Evolutionary conservation across 2,113 vertebrate genomes (phyloP).

Genomic region (Hyaena hyaena): DNA sequence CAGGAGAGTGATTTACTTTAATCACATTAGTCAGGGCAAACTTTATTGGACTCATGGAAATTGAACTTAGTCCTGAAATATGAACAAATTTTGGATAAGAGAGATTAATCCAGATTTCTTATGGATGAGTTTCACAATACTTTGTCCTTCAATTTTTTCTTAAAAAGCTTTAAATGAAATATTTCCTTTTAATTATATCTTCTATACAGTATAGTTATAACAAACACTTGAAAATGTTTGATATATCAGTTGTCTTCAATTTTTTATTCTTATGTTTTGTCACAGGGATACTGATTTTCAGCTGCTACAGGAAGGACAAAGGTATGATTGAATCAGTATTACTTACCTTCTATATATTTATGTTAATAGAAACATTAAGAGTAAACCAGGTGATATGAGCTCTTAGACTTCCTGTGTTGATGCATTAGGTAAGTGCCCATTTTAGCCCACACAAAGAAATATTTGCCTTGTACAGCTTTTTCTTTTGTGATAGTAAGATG

Average conservation of each 20-base stretch:
- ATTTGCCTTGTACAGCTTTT: slow-evolving; percentile 80
- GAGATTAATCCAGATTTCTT: slow-evolving; percentile 14
- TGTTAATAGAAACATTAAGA: slow-evolving; percentile 64
- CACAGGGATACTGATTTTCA: slow-evolving; percentile 90
- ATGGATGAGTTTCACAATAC: slow-evolving; percentile 5
- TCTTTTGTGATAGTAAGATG: slow-evolving; percentile 79
- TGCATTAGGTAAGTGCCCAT: slow-evolving; percentile 66
- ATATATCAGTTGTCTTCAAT: neutral
- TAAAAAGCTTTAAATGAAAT: slow-evolving; percentile 26
- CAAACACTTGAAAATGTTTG: slow-evolving; percentile 20
- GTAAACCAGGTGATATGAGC: slow-evolving; percentile 68
- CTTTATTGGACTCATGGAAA: neutral
- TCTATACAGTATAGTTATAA: neutral
- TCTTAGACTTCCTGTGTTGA: slow-evolving; percentile 77
- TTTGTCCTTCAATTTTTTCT: neutral
- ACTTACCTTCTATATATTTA: slow-evolving; percentile 28
- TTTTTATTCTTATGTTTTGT: slow-evolving; percentile 65
- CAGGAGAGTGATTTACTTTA: slow-evolving; percentile 38
- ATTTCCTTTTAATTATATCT: slow-evolving; percentile 37
- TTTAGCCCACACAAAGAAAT: slow-evolving; percentile 72
- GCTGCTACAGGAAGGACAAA: slow-evolving; percentile 90
- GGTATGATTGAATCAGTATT: slow-evolving; percentile 85
- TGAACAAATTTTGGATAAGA: slow-evolving; percentile 19
- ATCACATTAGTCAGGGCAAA: neutral
- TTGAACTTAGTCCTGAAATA: slow-evolving; percentile 41